Base-by-base conservation (phyloP, 2,888 invertebrate genomes). In the Alloplasta piceator region DNA sequence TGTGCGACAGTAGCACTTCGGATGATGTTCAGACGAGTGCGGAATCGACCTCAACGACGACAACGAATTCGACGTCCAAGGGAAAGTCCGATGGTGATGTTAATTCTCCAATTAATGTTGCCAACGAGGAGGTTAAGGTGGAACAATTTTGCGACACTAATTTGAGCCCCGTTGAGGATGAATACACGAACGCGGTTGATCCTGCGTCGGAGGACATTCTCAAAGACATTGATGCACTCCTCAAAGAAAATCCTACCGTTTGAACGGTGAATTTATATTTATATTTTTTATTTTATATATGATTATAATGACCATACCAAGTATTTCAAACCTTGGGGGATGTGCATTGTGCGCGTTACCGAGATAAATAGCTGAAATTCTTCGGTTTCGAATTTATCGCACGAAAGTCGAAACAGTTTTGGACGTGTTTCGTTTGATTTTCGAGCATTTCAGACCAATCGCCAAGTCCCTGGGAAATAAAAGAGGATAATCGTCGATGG, bases 161-260 rank as follows among this genome's bases (percentile, higher is more conserved):
- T 61, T 55, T 86, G 16, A 84, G 80, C 14, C 67, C 82, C 4
- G 86, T 86, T 61, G 89, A 87, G 39, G 87, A 87, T n/a, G 89
- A 90, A 10, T 87, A 87, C 66, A 55, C 89, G 14, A 85, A 84
- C 16, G 43, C 66, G 10, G 56, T 88, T 12, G 91, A 90, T 52
- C 82, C 86, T 6, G 85, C 85, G 4, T 87, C 89, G 41, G 91
- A 89, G 14, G 91, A 91, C 74, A 91, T 91, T 43, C 85, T 91
- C 16, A 89, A 90, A 78, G 91, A 91, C 71, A 91, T 91, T 56
- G 91, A 91, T 63, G 91, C 89, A 0, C 66, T 91, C n/a, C 86
- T 91, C 39, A 88, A 85, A 16, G 90, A 89, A 56, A 87, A 88
- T 61, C 76, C 77, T 9, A 76, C 80, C 16, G 82, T 85, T 46